Conservation (phyloP, 2,888 invertebrate genomes). For the Melanostoma scalare region DNA sequence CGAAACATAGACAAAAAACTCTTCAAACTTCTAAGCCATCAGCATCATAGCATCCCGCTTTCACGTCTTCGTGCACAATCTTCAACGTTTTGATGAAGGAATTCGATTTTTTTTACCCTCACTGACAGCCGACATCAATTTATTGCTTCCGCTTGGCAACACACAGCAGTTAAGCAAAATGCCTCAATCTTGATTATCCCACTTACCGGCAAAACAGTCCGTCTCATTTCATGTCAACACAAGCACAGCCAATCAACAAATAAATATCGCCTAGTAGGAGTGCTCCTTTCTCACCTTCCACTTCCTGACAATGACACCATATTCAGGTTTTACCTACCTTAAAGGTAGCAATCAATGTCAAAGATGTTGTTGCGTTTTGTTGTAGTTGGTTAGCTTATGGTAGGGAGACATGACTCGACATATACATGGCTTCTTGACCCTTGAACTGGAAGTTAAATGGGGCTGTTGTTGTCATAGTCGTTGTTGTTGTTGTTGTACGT, state of each 20-base stretch:
- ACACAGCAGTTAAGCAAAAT: constrained; percentile 4
- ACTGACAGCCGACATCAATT: constrained; percentile 56
- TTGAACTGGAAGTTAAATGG: constrained; percentile 4
- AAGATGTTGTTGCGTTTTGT: constrained; percentile 48
- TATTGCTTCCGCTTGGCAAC: constrained; percentile 47
- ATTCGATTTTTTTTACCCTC: constrained; percentile 39
- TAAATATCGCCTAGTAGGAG: constrained; percentile 56
- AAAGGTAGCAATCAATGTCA: constrained; percentile 66
- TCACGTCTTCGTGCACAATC: background rate
- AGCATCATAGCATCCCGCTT: constrained; percentile 13
- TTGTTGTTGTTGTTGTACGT: constrained; percentile 29
- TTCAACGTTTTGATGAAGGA: constrained; percentile 36
- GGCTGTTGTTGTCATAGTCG: constrained; percentile 11
- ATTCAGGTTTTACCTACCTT: constrained; percentile 41
- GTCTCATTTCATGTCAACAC: constrained; percentile 62
- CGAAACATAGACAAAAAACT: constrained; percentile 35
- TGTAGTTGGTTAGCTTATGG: constrained; percentile 13
- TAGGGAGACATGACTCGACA: constrained; percentile 38
- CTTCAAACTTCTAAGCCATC: constrained; percentile 14
- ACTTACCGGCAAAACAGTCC: constrained; percentile 33
- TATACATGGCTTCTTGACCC: too few relatives aligned
- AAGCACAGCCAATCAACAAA: constrained; percentile 61
- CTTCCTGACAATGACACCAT: constrained; percentile 55
- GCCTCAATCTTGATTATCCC: constrained; percentile 61
- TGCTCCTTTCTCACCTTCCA: constrained; percentile 44